These are phyloP conservation scores for Augochlorella aurata DNA, from an alignment of 2,888 invertebrate species.

Conservation along the genomic window DNA sequence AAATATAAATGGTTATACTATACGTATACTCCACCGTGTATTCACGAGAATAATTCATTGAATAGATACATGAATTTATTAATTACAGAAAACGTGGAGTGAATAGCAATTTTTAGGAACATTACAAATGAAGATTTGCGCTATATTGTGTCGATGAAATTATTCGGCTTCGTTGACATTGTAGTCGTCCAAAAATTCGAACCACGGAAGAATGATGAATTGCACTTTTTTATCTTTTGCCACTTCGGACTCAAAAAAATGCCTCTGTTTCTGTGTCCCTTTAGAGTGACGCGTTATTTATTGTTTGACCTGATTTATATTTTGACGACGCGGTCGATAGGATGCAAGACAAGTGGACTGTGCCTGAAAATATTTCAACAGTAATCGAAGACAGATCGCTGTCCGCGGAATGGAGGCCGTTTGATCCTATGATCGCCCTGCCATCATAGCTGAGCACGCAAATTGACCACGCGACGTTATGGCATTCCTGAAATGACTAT, in stretches of 20 bases:
- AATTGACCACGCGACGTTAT: conserved; percentile 67
- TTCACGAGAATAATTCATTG: too few relatives aligned
- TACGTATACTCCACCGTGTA: too few relatives aligned
- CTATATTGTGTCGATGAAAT: not conserved
- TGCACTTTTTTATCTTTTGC: not conserved
- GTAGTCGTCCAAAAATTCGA: too few relatives aligned
- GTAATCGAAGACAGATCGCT: conserved; percentile 44
- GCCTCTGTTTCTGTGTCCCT: not conserved
- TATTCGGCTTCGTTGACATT: not conserved
- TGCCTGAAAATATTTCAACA: conserved; percentile 5
- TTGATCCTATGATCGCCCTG: conserved; percentile 50
- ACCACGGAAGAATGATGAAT: too few relatives aligned
- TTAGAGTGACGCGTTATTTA: not conserved
- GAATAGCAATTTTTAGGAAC: too few relatives aligned
- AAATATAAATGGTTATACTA: too few relatives aligned
- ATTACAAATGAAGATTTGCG: too few relatives aligned
- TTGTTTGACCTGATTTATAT: not conserved
- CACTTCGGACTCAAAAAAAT: not conserved
- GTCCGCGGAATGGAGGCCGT: conserved; percentile 45
- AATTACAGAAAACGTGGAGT: too few relatives aligned
- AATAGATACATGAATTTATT: too few relatives aligned
- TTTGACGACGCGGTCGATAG: not conserved
- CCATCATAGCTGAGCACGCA: conserved; percentile 57
- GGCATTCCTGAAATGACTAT: conserved; percentile 67
- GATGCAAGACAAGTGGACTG: not conserved